Evolutionary conservation across 2,888 invertebrate species (phyloP), one percentile per base, ranked within the genome.

Genomic region (Meloe dianella): DNA sequence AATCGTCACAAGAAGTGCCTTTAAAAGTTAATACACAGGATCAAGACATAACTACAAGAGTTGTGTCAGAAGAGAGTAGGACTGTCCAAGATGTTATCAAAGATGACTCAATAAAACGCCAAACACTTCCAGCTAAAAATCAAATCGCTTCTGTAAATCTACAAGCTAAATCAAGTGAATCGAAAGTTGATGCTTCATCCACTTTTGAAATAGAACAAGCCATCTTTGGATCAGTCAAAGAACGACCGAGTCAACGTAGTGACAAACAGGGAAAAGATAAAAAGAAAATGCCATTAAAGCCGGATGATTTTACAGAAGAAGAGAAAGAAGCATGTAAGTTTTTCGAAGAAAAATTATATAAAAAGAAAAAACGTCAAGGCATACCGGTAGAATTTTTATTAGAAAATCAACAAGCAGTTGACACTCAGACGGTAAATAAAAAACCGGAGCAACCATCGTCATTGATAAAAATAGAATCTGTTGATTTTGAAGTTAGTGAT

Each of bases 171-270:
- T 59, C 6, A 1, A 35, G 38, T 30, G n/a, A 63, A 62, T 1
- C 58, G 8, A 30, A 14, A n/a, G 27, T 30, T 2, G 41, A 41
- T 22, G 14, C 27, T 1, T 24, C 63, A 17, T 20, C 57, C 22
- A 74, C 73, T 57, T 75, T 75, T 38, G 83, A 83, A 63, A 70
- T 85, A 14, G 88, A 89, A 80, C 85, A 87, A 81, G 87, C 85
- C 2, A 87, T 89, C 71, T 89, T 89, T 78, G 89, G 89, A 56
- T 89, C 89, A 10, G 87, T 89, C 12, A 87, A 89, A 84, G 84
- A 87, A 74, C 83, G 89, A 56, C 86, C 80, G 6, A 73, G 72
- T 61, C 71, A 74, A 58, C 69, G 72, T 68, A 57, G 58, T 29
- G 61, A 54, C 10, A 54, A 54, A 54, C 12, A 22, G 7, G 1